These are phyloP conservation scores for Cliona cf. orientalis DNA, from an alignment of 37 sponge, comb jelly and placozoan genomes.

Conservation along the genomic window DNA sequence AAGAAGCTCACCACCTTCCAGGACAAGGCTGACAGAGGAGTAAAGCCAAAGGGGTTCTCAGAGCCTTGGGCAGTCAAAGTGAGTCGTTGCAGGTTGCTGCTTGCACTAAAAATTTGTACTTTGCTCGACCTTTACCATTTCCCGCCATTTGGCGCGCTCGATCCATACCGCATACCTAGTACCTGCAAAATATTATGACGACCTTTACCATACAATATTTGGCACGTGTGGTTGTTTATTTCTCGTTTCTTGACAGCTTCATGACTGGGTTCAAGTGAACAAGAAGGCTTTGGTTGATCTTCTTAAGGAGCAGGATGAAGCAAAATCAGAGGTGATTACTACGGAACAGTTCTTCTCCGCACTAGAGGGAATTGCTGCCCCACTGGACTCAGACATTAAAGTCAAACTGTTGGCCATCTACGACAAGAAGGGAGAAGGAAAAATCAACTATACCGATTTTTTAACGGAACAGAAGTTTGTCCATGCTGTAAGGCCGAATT, in stretches of 20 bases:
- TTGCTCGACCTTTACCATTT: slow-evolving; percentile 1
- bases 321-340: slow-evolving; percentile 22
- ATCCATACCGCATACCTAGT: no score
- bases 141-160: background rate
- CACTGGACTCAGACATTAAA: slow-evolving; percentile 37
- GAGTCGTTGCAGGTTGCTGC: background rate
- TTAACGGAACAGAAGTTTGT: slow-evolving; percentile 78
- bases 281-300: slow-evolving; percentile 41
- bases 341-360: slow-evolving; percentile 38
- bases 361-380: slow-evolving; percentile 17
- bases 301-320: slow-evolving; percentile 31
- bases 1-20: slow-evolving; percentile 80
- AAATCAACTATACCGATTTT: slow-evolving; percentile 76
- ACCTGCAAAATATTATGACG: no score
- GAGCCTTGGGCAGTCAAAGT: slow-evolving; percentile 86
- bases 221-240: background rate
- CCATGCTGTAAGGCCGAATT: slow-evolving; percentile 57
- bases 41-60: slow-evolving; percentile 84
- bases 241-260: slow-evolving; percentile 49
- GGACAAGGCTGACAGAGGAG: slow-evolving; percentile 78
- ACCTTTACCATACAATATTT: background rate
- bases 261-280: slow-evolving; percentile 81
- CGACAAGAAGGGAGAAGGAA: slow-evolving; percentile 83
- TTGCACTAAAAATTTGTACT: no score
- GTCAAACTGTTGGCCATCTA: slow-evolving; percentile 62